These are phyloP conservation scores for Xenopus borealis DNA, from an alignment of 2,113 vertebrate species.

Conservation along the genomic window DNA sequence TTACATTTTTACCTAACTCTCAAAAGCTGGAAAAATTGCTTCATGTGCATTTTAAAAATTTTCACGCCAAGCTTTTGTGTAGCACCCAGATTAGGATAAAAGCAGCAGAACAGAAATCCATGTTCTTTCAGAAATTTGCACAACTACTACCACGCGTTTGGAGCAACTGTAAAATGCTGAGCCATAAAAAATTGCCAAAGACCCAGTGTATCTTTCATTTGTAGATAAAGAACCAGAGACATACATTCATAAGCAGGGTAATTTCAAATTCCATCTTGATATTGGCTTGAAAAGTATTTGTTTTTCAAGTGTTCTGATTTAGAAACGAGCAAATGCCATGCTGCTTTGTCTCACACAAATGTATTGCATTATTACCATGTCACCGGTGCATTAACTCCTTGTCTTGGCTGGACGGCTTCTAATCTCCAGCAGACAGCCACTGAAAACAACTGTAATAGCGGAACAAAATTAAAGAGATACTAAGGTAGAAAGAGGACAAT, in stretches of 20 bases:
- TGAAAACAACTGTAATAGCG: slow-evolving; percentile 5
- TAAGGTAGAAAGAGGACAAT: not conserved
- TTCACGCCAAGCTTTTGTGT: slow-evolving; percentile 15
- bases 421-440: not conserved
- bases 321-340: slow-evolving; percentile 7
- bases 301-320: slow-evolving; percentile 29
- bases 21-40: too few species aligned
- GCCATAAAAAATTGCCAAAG: slow-evolving; percentile 3
- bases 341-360: slow-evolving; percentile 23
- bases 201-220: not conserved
- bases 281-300: slow-evolving; percentile 16
- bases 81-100: slow-evolving; percentile 28
- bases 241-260: slow-evolving; percentile 8
- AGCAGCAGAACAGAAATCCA: slow-evolving; percentile 1
- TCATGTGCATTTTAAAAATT: not conserved
- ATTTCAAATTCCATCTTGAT: slow-evolving; percentile 24
- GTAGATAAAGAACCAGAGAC: slow-evolving; percentile 17
- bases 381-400: slow-evolving; percentile 28
- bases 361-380: slow-evolving; percentile 23
- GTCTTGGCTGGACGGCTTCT: slow-evolving; percentile 4
- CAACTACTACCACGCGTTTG: slow-evolving; percentile 6
- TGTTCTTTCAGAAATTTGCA: not conserved
- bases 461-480: slow-evolving; percentile 17
- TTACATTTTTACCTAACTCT: too few species aligned
- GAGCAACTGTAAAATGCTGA: slow-evolving; percentile 1